Percentiles rank a stretch among this genome's conserved stretches.
These are phyloP conservation scores for Merodon equestris DNA, from an alignment of 2,888 invertebrate genomes.

Conservation along the genomic window DNA sequence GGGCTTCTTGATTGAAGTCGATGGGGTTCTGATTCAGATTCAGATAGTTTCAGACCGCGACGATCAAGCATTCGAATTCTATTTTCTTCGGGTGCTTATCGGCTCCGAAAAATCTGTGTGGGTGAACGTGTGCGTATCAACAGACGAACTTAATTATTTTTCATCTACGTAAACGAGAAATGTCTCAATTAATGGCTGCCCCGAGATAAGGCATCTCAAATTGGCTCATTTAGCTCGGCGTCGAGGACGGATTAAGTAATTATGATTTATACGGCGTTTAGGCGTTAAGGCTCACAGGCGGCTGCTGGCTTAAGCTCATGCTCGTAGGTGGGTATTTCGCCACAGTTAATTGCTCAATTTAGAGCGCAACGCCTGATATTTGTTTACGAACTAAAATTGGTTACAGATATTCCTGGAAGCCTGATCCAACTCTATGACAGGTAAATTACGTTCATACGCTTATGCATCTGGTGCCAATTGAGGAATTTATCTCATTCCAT, in stretches of 20 bases:
- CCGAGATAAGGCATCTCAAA: conserved; percentile 61
- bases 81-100: conserved; percentile 45
- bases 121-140: conserved; percentile 62
- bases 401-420: neutral
- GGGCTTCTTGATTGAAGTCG: conserved; percentile 34
- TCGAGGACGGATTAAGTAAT: conserved; percentile 61
- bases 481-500: conserved; percentile 56
- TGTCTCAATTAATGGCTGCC: conserved; percentile 61
- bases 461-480: conserved; percentile 53
- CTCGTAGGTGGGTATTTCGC: conserved; percentile 48
- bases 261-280: conserved; percentile 50
- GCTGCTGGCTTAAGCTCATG: conserved; percentile 3
- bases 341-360: conserved; percentile 64
- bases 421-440: no score
- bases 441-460: conserved; percentile 51
- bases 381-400: neutral
- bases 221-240: conserved; percentile 56
- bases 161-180: conserved; percentile 46
- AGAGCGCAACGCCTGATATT: conserved; percentile 7
- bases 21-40: conserved; percentile 23
- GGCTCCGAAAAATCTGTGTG: conserved; percentile 44
- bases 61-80: conserved; percentile 17
- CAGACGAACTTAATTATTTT: conserved; percentile 57
- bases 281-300: neutral
- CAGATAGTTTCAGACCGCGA: conserved; percentile 14